Conservation (phyloP, 2,113 vertebrate species). For the Pimephales promelas region DNA sequence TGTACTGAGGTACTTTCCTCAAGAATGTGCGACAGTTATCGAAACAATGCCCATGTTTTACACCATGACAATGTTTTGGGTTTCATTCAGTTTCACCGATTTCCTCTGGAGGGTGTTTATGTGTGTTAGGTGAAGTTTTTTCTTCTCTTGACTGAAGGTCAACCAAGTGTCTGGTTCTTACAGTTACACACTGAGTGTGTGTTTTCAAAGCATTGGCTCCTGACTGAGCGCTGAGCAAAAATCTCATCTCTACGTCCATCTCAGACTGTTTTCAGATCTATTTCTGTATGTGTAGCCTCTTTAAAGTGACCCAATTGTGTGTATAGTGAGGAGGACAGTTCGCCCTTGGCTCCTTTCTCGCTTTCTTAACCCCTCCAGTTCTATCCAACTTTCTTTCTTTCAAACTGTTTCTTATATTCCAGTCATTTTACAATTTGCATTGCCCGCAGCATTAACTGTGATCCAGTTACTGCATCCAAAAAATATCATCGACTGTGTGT, state of each 20-base stretch:
- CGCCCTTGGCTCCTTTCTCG: slow-evolving; percentile 20
- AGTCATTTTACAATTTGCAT: slow-evolving; percentile 58
- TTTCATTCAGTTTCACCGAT: neutral
- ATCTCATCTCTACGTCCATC: neutral
- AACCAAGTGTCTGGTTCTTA: neutral
- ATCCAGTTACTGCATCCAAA: slow-evolving; percentile 63
- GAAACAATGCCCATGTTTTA: slow-evolving; percentile 10
- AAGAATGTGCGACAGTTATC: slow-evolving; percentile 12
- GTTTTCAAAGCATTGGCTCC: slow-evolving; percentile 17
- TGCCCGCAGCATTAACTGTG: slow-evolving; percentile 70
- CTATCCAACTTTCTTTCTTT: slow-evolving; percentile 29
- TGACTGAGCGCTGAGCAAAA: neutral
- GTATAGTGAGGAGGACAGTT: neutral
- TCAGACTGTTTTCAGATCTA: slow-evolving; percentile 15
- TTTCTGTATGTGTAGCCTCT: slow-evolving; percentile 32
- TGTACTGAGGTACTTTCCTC: slow-evolving; percentile 72
- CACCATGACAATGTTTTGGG: neutral
- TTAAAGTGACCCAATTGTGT: slow-evolving; percentile 63
- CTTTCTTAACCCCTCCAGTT: slow-evolving; percentile 17
- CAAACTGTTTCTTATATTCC: slow-evolving; percentile 32
- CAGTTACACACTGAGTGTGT: neutral
- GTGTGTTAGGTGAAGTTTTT: neutral
- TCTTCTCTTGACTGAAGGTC: slow-evolving; percentile 17
- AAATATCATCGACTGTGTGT: slow-evolving; percentile 31
- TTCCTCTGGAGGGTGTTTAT: slow-evolving; percentile 8